These are phyloP conservation scores for Gopherus flavomarginatus DNA, from an alignment of 2,113 vertebrate species.

Conservation along the genomic window DNA sequence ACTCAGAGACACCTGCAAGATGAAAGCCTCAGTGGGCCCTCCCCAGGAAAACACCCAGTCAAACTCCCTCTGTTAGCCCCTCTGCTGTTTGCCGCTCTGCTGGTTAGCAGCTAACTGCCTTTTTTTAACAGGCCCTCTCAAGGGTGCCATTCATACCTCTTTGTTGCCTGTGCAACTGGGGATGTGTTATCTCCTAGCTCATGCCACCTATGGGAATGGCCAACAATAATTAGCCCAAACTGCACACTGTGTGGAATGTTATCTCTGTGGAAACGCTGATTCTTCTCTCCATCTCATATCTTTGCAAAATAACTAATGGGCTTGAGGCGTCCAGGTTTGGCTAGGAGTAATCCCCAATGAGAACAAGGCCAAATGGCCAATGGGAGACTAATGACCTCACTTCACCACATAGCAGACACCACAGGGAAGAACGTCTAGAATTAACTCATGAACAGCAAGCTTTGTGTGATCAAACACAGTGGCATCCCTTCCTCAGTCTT, in stretches of 20 bases:
- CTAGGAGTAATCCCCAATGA: neutral
- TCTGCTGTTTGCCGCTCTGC: too few species aligned
- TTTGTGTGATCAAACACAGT: neutral
- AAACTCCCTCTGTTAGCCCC: too few species aligned
- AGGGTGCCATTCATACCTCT: neutral
- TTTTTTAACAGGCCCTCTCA: too few species aligned
- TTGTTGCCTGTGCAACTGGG: neutral
- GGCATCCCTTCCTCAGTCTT: too few species aligned
- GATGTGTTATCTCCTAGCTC: neutral
- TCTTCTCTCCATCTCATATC: neutral
- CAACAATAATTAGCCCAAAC: too few species aligned
- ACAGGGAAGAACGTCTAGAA: neutral
- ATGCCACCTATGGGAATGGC: too few species aligned
- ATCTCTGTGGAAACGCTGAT: neutral
- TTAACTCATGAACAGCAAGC: neutral
- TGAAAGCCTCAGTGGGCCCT: too few species aligned
- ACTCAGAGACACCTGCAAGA: too few species aligned
- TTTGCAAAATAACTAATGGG: neutral
- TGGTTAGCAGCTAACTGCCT: too few species aligned
- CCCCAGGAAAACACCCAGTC: too few species aligned
- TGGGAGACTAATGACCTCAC: neutral
- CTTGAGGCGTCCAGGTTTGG: neutral
- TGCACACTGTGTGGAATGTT: neutral
- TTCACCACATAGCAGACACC: neutral
- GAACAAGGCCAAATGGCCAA: neutral